Percentiles rank a stretch among this genome's conserved stretches.
These are phyloP conservation scores for Saguinus imperator DNA, from an alignment of 2,113 vertebrate species.

Conservation along the genomic window DNA sequence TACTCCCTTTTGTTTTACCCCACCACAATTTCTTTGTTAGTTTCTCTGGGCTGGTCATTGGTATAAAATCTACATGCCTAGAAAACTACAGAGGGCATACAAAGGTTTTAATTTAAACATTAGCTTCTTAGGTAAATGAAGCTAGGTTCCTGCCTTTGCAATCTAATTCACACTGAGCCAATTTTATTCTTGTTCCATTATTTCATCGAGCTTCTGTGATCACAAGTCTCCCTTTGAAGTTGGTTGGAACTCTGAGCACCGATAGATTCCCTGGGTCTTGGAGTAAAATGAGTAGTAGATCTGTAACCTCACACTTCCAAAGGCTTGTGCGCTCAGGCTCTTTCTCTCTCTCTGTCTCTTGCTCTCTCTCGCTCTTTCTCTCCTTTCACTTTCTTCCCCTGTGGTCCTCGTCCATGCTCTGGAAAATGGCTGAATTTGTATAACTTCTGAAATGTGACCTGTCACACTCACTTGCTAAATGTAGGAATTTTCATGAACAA, in stretches of 20 bases:
- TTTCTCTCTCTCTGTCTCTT: background rate
- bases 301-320: constrained; percentile 52
- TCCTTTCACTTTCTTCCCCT: background rate
- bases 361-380: background rate
- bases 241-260: constrained; percentile 63
- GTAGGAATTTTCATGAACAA: background rate
- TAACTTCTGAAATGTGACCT: background rate
- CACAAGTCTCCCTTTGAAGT: constrained; percentile 71
- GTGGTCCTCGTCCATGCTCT: background rate
- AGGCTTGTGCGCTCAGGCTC: background rate
- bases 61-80: constrained; percentile 66
- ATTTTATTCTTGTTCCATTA: constrained; percentile 70
- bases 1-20: constrained; percentile 67
- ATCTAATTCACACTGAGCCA: constrained; percentile 73
- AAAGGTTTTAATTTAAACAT: constrained; percentile 75
- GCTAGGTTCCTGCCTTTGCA: constrained; percentile 70
- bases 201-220: constrained; percentile 69
- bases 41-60: constrained; percentile 70
- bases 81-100: constrained; percentile 51
- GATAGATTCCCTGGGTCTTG: constrained; percentile 68
- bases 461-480: background rate
- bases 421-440: constrained; percentile 32
- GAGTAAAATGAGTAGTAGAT: constrained; percentile 75
- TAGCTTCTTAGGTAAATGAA: constrained; percentile 71
- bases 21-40: constrained; percentile 59